These are phyloP conservation scores for Dilophus febrilis DNA, from an alignment of 2,888 invertebrate species.

Conservation along the genomic window DNA sequence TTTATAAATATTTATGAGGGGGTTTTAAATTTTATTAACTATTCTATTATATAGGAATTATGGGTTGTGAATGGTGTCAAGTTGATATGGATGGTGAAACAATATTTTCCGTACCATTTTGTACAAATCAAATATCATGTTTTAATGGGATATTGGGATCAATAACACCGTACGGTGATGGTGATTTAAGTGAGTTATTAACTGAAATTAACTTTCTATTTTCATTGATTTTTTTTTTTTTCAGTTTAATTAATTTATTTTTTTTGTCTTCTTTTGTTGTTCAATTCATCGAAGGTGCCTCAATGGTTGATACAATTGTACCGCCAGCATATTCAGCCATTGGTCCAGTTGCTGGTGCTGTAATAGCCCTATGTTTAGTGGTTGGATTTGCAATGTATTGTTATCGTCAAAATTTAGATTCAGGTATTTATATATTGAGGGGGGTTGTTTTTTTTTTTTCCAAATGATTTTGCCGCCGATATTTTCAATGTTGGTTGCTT, in stretches of 20 bases:
- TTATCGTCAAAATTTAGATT: conserved; percentile 46
- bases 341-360: conserved; percentile 73
- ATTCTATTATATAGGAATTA: conserved; percentile 35
- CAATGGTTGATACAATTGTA: conserved; percentile 25
- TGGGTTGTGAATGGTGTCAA: conserved; percentile 87
- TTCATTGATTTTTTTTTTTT: too few relatives aligned
- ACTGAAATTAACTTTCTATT: too few relatives aligned
- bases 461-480: too few relatives aligned
- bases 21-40: too few relatives aligned
- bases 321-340: conserved; percentile 50
- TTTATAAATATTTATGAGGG: conserved; percentile 16
- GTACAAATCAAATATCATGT: conserved; percentile 63
- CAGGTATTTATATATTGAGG: too few relatives aligned
- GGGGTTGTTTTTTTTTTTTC: too few relatives aligned
- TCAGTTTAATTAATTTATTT: too few relatives aligned
- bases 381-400: conserved; percentile 73
- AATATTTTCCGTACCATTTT: conserved; percentile 51
- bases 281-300: conserved; percentile 22
- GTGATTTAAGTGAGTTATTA: conserved; percentile 33
- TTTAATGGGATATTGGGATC: conserved; percentile 77
- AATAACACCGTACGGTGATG: conserved; percentile 65
- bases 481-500: too few relatives aligned
- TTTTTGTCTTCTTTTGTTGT: conserved; percentile 12
- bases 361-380: conserved; percentile 63
- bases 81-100: conserved; percentile 58